Conservation (phyloP, 1,140 invertebrate genomes). For the Lutraria rhynchaena region DNA sequence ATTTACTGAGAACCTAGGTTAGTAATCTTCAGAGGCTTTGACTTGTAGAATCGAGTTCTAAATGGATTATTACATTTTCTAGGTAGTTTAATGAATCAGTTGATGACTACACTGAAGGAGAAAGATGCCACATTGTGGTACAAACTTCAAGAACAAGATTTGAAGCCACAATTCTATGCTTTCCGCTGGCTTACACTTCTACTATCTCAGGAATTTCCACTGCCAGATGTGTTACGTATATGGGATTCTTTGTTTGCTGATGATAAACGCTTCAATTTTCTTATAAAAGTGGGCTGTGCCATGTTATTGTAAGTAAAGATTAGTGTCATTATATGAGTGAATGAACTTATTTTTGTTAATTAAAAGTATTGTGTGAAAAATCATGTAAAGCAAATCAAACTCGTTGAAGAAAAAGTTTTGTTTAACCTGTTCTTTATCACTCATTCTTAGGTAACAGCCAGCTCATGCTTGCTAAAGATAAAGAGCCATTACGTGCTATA, state of each 20-base stretch:
- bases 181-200: slow-evolving; percentile 99
- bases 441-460: no score
- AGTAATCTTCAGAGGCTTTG: no score
- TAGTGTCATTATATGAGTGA: neutral
- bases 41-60: no score
- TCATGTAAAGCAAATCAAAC: neutral
- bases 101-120: slow-evolving; percentile 89
- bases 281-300: slow-evolving; percentile 95
- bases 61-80: slow-evolving; percentile 40
- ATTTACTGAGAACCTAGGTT: no score
- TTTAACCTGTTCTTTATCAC: no score
- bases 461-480: no score
- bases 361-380: neutral
- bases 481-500: no score
- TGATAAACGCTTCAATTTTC: slow-evolving; percentile 92
- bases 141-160: slow-evolving; percentile 89
- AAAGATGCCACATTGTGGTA: slow-evolving; percentile 91
- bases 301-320: slow-evolving; percentile 94
- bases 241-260: slow-evolving; percentile 98
- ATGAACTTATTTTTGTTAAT: neutral
- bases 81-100: slow-evolving; percentile 83
- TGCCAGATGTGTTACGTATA: slow-evolving; percentile 92
- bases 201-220: slow-evolving; percentile 97
- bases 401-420: neutral
- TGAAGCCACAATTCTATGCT: slow-evolving; percentile 97